phyloP scores from a whole-genome alignment of 2,113 vertebrate species.

The Ploceus nigricollis region DNA sequence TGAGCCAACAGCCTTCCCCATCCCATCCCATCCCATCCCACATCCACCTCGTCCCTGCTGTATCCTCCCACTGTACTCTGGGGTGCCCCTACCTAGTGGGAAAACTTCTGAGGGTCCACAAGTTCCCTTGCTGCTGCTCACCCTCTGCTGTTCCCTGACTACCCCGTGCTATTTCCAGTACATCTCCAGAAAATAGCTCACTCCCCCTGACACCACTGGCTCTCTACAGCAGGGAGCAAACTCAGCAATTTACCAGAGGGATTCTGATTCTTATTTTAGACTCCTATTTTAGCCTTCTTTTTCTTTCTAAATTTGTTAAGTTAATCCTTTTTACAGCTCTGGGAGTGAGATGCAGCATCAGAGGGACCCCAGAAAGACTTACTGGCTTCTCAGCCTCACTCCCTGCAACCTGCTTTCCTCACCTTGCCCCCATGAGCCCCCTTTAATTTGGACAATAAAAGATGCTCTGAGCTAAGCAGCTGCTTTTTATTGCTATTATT shows the following conservation, averaged over 20 bases:
- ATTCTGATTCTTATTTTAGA: conserved; percentile 64
- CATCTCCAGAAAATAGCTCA: conserved; percentile 40
- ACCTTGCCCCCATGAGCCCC: background rate
- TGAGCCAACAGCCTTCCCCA: background rate
- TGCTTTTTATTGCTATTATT: background rate
- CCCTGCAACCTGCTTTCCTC: background rate
- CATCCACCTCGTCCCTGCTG: rapidly evolving
- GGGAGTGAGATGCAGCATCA: rapidly evolving
- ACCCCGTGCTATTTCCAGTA: background rate
- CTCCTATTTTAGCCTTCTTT: conserved; percentile 22
- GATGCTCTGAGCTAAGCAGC: background rate
- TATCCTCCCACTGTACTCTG: background rate
- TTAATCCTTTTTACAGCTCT: conserved; percentile 41
- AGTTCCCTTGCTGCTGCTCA: background rate
- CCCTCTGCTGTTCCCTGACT: background rate
- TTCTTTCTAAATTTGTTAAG: conserved; percentile 13
- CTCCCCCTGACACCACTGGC: background rate
- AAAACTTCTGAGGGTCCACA: background rate
- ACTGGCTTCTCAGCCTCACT: background rate
- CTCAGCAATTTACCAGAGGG: conserved; percentile 55
- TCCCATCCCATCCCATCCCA: background rate
- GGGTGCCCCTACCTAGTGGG: background rate
- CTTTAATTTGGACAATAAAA: background rate
- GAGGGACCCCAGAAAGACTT: background rate
- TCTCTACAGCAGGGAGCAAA: background rate